Conservation (phyloP, 1,140 invertebrate genomes). For the Micrasema minimum region DNA sequence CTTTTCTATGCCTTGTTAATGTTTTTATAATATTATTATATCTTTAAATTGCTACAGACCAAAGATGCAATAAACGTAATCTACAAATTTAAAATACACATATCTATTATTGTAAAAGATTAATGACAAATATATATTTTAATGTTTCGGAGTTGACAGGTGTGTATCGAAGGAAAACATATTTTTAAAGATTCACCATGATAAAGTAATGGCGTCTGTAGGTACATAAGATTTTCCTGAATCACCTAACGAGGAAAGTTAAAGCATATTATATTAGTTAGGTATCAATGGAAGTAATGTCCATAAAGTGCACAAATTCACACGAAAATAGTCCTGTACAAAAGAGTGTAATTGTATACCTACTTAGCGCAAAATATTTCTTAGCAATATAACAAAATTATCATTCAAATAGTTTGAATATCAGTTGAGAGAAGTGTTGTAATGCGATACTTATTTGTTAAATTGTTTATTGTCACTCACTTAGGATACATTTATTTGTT, state of each 20-base stretch:
- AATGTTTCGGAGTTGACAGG: conserved; percentile 9
- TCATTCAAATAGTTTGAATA: conserved; percentile 12
- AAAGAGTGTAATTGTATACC: neutral
- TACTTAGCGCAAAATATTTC: conserved; percentile 26
- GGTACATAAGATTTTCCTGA: conserved; percentile 2
- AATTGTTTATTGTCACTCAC: no score
- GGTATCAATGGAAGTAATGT: conserved; percentile 8
- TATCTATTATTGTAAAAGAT: conserved; percentile 37
- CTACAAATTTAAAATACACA: conserved; percentile 33
- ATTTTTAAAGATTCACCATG: conserved; percentile 29
- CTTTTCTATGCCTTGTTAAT: conserved; percentile 41
- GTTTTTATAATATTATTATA: conserved; percentile 39
- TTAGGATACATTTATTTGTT: no score
- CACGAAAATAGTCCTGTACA: neutral
- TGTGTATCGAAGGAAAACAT: conserved; percentile 27
- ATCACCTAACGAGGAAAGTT: neutral
- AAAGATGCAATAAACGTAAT: conserved; percentile 31
- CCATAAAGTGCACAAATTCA: conserved; percentile 24
- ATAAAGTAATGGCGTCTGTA: conserved; percentile 12
- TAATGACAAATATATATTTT: conserved; percentile 17
- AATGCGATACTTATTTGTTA: no score
- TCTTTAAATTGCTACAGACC: conserved; percentile 39
- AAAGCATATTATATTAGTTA: conserved; percentile 15
- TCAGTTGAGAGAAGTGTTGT: conserved; percentile 10
- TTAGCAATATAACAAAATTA: conserved; percentile 8